phyloP scores from a whole-genome alignment of 2,797 vertebrate genomes.

The Kryptolebias ocellatus region DNA sequence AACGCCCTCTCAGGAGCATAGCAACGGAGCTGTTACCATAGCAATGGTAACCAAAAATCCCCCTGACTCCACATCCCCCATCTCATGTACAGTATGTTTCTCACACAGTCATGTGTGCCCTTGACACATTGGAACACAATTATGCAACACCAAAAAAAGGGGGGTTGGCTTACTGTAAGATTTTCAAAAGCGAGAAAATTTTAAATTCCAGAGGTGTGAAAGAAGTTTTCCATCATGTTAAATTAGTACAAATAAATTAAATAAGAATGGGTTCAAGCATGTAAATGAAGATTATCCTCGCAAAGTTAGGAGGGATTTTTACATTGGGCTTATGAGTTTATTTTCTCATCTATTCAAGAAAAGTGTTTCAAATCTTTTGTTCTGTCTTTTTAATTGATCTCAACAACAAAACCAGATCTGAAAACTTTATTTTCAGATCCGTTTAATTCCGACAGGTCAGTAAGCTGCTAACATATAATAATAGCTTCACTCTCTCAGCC shows the following conservation, averaged over 20 bases:
- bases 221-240: neutral
- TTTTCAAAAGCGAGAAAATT: neutral
- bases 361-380: too few relatives aligned
- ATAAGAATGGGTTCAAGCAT: too few relatives aligned
- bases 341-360: too few relatives aligned
- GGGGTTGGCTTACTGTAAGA: neutral
- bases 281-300: too few relatives aligned
- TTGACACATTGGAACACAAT: neutral
- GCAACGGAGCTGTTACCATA: conserved; percentile 67
- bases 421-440: neutral
- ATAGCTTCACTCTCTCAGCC: neutral
- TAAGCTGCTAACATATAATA: too few relatives aligned
- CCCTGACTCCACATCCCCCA: neutral
- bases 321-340: too few relatives aligned
- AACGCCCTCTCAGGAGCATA: conserved; percentile 41
- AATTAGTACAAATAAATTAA: neutral
- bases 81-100: neutral
- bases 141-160: neutral
- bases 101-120: neutral
- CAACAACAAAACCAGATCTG: neutral
- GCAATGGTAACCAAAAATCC: conserved; percentile 51
- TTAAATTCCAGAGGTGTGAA: neutral
- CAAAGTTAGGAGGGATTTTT: too few relatives aligned
- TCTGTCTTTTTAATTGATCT: neutral
- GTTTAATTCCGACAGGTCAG: neutral